Conservation (phyloP, 2,888 invertebrate species). For the Cantharis flavilabris region DNA sequence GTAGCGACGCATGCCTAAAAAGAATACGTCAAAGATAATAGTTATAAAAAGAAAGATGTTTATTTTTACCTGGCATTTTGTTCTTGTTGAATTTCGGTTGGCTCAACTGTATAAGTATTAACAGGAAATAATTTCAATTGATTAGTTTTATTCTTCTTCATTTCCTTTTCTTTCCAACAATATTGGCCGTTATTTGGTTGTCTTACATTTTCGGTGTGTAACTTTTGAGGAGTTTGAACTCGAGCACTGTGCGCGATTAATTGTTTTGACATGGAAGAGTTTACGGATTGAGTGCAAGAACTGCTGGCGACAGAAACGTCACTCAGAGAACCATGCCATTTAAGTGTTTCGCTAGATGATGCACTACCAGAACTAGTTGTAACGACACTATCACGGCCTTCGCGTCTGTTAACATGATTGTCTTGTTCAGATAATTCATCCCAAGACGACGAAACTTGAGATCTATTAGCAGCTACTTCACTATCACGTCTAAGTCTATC, state of each 20-base stretch:
- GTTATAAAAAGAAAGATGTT: neutral
- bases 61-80: constrained; percentile 21
- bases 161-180: constrained; percentile 51
- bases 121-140: constrained; percentile 71
- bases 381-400: constrained; percentile 66
- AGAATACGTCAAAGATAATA: neutral
- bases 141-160: constrained; percentile 54
- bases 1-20: constrained; percentile 49
- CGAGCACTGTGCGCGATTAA: constrained; percentile 77
- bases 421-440: constrained; percentile 51
- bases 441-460: constrained; percentile 52
- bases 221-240: constrained; percentile 77
- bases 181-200: constrained; percentile 59
- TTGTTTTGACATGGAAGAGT: constrained; percentile 57
- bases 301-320: constrained; percentile 70
- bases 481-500: constrained; percentile 71
- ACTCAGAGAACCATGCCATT: constrained; percentile 79
- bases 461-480: constrained; percentile 58
- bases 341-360: constrained; percentile 77
- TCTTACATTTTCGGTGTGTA: constrained; percentile 76
- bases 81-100: constrained; percentile 42
- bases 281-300: constrained; percentile 58
- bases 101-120: constrained; percentile 67
- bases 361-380: constrained; percentile 65
- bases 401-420: constrained; percentile 38